These are phyloP conservation scores for Eumacrocentrus americanus DNA, from an alignment of 2,888 invertebrate genomes.

Conservation along the genomic window DNA sequence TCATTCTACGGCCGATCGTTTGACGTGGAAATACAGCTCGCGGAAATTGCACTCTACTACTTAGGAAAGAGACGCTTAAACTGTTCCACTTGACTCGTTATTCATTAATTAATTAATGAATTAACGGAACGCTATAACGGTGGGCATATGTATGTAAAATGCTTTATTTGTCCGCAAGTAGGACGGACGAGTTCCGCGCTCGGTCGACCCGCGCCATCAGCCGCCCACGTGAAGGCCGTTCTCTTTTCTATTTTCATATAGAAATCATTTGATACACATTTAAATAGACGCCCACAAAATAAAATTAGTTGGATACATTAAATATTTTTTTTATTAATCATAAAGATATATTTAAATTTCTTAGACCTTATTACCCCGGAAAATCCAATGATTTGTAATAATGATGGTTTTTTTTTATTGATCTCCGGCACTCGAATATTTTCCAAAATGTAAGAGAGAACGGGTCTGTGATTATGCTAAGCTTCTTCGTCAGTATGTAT, in stretches of 20 bases:
- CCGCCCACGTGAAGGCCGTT: conserved; percentile 34
- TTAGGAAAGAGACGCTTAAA: conserved; percentile 18
- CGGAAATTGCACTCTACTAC: conserved; percentile 30
- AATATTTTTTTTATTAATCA: not conserved
- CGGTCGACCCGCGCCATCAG: conserved; percentile 33
- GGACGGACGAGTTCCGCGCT: conserved; percentile 21
- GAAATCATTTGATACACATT: conserved; percentile 6
- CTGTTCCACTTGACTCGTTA: conserved; percentile 31
- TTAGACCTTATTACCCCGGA: too few relatives aligned
- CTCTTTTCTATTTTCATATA: conserved; percentile 29
- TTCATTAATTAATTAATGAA: conserved; percentile 39
- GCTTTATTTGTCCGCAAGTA: conserved; percentile 25
- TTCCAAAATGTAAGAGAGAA: too few relatives aligned
- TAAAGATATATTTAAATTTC: too few relatives aligned
- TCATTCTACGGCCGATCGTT: conserved; percentile 29
- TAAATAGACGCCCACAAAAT: not conserved
- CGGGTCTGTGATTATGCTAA: too few relatives aligned
- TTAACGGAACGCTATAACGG: conserved; percentile 35
- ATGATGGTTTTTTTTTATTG: too few relatives aligned
- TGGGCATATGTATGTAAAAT: conserved; percentile 23
- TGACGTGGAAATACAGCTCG: conserved; percentile 26
- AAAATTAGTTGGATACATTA: not conserved
- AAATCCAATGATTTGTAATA: too few relatives aligned
- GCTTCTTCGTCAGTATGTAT: too few relatives aligned
- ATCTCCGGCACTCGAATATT: not conserved